Base-by-base conservation (phyloP, 2,888 invertebrate species). In the Leptopterna dolabrata region DNA sequence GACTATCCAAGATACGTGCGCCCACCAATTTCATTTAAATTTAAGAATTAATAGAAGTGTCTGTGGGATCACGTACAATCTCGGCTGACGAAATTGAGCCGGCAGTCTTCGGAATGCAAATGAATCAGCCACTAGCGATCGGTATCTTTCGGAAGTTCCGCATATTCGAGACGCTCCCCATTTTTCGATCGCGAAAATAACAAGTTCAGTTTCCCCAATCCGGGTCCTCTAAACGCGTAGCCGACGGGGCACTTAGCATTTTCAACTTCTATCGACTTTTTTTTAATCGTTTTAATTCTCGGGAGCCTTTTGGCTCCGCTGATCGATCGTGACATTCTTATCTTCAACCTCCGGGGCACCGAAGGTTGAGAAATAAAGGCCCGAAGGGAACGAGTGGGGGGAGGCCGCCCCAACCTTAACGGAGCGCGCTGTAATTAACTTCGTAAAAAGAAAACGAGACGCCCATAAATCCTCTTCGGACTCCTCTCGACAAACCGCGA, bases 261-360 rank as follows among this genome's bases (percentile, higher is more conserved):
- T 63, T 63, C 63, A 63, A 63, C 63, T 24, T 24, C 24, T 63
- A 9, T 24, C 24, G 19, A 11, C 55, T 24, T 63, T 63, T 63
- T 63, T 63, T 24, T n/a, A 1, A 27, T 63, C 63, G 63, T 63
- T 63, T 63, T 63, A 63, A 63, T 63, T 24, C 63, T 63, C 63
- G 63, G 63, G 63, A 63, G 63, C 63, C 63, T 63, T 63, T 63
- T 4, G 63, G 27, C 24, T 63, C 24, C 24, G 63, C 63, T 63
- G 63, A 63, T 63, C 63, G 63, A 63, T 63, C 63, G 63, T 63
- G 63, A 63, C 63, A 63, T 63, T 63, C 63, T 63, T 63, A 63
- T 63, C 63, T 63, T 19, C 19, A 63, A 63, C 63, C 63, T 63
- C 24, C 63, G 63, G 27, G 63, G 24, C 24, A 11, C 24, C 11